These are phyloP conservation scores for Drosophila chauvacae DNA, from an alignment of 1,140 invertebrate species.

Conservation along the genomic window DNA sequence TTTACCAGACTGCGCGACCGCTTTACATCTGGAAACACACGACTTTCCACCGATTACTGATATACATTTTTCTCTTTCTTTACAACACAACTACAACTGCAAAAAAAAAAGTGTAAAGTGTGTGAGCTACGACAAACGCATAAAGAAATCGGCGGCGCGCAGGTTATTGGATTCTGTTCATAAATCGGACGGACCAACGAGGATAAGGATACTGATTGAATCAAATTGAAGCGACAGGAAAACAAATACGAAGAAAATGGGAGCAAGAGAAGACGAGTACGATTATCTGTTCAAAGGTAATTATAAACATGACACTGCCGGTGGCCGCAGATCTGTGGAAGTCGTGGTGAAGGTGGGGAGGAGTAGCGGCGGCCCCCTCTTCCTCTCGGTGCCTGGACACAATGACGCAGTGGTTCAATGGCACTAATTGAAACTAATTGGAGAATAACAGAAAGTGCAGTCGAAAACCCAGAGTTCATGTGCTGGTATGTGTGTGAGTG, in stretches of 20 bases:
- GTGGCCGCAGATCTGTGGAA: conserved; percentile 14
- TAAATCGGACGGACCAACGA: conserved; percentile 35
- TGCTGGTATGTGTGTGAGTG: conserved; percentile 28
- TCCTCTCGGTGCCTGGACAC: conserved; percentile 19
- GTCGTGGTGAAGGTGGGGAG: conserved; percentile 15
- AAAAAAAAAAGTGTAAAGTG: conserved; percentile 78
- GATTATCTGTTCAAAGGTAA: conserved; percentile 99
- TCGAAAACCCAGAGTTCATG: conserved; percentile 30
- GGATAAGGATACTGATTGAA: conserved; percentile 25
- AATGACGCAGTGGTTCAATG: conserved; percentile 66
- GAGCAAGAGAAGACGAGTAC: conserved; percentile 99
- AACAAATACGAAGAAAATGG: conserved; percentile 88
- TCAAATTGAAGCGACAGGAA: conserved; percentile 44
- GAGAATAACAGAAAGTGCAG: conserved; percentile 68
- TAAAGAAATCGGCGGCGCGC: conserved; percentile 72
- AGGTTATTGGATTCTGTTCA: conserved; percentile 79
- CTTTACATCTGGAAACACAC: conserved; percentile 7
- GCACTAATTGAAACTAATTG: conserved; percentile 80
- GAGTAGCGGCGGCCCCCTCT: conserved; percentile 25
- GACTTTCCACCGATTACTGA: conserved; percentile 49
- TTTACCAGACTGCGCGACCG: background rate
- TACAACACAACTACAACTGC: conserved; percentile 72
- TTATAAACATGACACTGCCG: conserved; percentile 62
- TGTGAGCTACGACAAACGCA: conserved; percentile 72
- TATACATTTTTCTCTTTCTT: conserved; percentile 76